Percentiles rank a stretch among this genome's conserved stretches.
Conservation (phyloP, 2,797 vertebrate species). For the Coregonus sp. region DNA sequence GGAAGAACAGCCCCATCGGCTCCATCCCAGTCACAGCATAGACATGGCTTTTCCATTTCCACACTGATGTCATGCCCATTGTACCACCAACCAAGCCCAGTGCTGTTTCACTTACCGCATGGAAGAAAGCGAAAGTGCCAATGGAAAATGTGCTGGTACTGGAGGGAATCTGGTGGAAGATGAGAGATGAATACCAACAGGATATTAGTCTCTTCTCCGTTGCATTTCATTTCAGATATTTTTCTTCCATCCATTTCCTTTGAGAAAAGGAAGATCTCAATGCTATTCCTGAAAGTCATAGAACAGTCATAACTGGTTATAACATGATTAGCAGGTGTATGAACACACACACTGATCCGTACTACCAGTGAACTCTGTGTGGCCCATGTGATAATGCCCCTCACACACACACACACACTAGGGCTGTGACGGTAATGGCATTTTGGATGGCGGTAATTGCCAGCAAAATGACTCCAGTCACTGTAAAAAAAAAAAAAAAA, state of each 20-base stretch:
- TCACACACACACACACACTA: background rate
- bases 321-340: background rate
- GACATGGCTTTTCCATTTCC: conserved; percentile 45
- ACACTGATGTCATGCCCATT: conserved; percentile 39
- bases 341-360: background rate
- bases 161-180: conserved; percentile 19
- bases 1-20: conserved; percentile 47
- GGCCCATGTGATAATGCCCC: background rate
- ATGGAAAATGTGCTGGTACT: conserved; percentile 60
- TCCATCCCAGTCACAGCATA: conserved; percentile 52
- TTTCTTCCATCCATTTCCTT: background rate
- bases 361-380: background rate
- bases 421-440: background rate
- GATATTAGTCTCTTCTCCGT: background rate
- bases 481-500: no score
- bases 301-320: no score
- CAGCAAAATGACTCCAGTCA: no score
- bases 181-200: conserved; percentile 57
- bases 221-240: background rate
- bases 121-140: conserved; percentile 33
- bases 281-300: background rate
- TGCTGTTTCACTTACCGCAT: conserved; percentile 24
- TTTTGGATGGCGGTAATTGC: no score
- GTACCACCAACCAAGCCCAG: conserved; percentile 53
- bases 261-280: background rate